Evolutionary conservation across 1,140 invertebrate genomes (phyloP), one percentile per base, ranked within the genome.

Genomic region (Thaumetopoea pityocampa): DNA sequence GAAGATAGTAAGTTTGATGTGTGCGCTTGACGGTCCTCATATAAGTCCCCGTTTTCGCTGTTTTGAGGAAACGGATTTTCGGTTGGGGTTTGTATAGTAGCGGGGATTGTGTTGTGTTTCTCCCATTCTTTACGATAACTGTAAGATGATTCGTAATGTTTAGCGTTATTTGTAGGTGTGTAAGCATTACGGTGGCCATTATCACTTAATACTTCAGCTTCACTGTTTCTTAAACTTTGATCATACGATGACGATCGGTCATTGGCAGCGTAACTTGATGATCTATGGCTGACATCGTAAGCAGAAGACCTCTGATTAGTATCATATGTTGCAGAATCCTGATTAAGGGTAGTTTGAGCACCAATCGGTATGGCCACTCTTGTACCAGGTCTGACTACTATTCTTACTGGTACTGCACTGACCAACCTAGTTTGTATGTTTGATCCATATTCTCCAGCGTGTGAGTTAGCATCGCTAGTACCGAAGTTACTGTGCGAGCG

Each of bases 81-180:
- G 16, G 64, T 62, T 9, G 66, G 35, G 15, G 57, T 47, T 41
- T 48, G 38, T 32, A 42, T 23, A 26, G 51, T 36, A 12, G 55
- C 46, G 27, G 74, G 67, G 27, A 60, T 54, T 3, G 67, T 53
- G 22, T 74, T 50, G 29, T 78, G 74, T 51, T 72, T 83, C 58
- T 86, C 82, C 81, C 79, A 85, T 68, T 85, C 56, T 42, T 86
- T 86, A 17, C 51, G 71, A 29, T 85, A 85, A 26, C 65, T 83
- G 38, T 84, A 85, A 10, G 82, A 78, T 15, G 81, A 77, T 52
- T 85, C 67, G 24, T 85, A 85, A 51, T 72, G 65, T 54, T 81
- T 86, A 3, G 60, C 51, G n/a, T 52, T 52, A 27, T 23, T 52
- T 10, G 41, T 16, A 11, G 69, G 57, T 47, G 37, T 56, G n/a